A percentile compares a stretch with the other conserved stretches of the same genome.
Evolutionary conservation across 2,113 vertebrate species (phyloP).

Genomic region (Planiliza haematocheilus): DNA sequence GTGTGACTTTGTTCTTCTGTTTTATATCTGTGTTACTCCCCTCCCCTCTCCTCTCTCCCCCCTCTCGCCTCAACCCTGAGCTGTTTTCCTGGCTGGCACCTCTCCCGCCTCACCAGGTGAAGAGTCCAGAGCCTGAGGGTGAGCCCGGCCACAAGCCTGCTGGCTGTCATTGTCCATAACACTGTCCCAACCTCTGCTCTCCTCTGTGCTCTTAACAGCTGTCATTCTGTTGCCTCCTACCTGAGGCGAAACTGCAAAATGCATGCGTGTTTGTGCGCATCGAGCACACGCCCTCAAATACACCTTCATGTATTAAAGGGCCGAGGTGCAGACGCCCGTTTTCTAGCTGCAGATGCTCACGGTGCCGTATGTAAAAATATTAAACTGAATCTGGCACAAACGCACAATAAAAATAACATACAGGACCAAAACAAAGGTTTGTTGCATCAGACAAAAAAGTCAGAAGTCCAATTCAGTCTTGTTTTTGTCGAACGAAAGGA

Average conservation of each 20-base stretch:
- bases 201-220: constrained; percentile 65
- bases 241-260: constrained; percentile 54
- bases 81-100: constrained; percentile 45
- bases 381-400: constrained; percentile 20
- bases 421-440: constrained; percentile 64
- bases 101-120: constrained; percentile 59
- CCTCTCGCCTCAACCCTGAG: constrained; percentile 31
- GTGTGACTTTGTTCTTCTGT: constrained; percentile 49
- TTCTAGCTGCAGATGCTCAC: constrained; percentile 39
- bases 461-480: constrained; percentile 54
- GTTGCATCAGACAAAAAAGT: constrained; percentile 55
- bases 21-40: constrained; percentile 54
- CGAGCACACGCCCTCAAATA: constrained; percentile 5
- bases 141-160: constrained; percentile 64
- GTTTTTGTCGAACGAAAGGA: constrained; percentile 66
- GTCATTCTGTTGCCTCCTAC: constrained; percentile 61
- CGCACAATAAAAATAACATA: neutral
- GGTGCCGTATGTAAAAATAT: constrained; percentile 37
- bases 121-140: constrained; percentile 62
- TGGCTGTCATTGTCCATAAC: constrained; percentile 74
- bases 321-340: constrained; percentile 11
- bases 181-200: constrained; percentile 48
- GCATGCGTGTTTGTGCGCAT: constrained; percentile 43
- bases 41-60: constrained; percentile 14
- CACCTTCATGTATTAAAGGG: constrained; percentile 37